phyloP scores from a whole-genome alignment of 37 sponge, comb jelly and placozoan species.

The Amphimedon queenslandica region DNA sequence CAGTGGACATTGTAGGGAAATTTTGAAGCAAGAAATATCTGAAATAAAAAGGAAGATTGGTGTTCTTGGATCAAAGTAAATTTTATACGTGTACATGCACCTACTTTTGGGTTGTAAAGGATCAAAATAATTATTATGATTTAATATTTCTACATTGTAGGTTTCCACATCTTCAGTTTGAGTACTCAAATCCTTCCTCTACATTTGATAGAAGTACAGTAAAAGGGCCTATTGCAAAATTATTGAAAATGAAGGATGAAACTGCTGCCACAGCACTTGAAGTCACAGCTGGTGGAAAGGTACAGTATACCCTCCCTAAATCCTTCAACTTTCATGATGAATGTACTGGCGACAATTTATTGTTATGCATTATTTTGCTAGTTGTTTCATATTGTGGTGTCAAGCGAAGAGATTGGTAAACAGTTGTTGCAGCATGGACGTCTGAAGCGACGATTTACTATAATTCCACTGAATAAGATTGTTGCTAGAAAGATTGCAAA shows the following conservation, averaged over 20 bases:
- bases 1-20: conserved; percentile 22
- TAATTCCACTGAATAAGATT: conserved; percentile 98
- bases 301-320: conserved; percentile 11
- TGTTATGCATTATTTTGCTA: conserved; percentile 20
- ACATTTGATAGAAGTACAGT: conserved; percentile 74
- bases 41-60: conserved; percentile 32
- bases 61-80: conserved; percentile 56
- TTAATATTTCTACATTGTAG: conserved; percentile 19
- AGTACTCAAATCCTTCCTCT: conserved; percentile 63
- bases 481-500: conserved; percentile 42
- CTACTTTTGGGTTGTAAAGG: neutral
- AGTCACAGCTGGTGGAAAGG: conserved; percentile 90
- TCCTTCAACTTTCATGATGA: too few species aligned
- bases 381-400: conserved; percentile 94
- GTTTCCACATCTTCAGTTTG: conserved; percentile 88
- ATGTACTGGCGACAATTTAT: neutral
- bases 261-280: conserved; percentile 88
- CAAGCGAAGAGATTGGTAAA: conserved; percentile 90
- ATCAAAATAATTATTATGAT: too few species aligned
- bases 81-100: neutral
- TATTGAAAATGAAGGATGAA: conserved; percentile 65
- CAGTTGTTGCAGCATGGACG: conserved; percentile 81
- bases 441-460: conserved; percentile 76
- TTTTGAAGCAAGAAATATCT: conserved; percentile 35
- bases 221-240: conserved; percentile 86